Conservation (phyloP, 2,113 vertebrate genomes). For the Clarias gariepinus region DNA sequence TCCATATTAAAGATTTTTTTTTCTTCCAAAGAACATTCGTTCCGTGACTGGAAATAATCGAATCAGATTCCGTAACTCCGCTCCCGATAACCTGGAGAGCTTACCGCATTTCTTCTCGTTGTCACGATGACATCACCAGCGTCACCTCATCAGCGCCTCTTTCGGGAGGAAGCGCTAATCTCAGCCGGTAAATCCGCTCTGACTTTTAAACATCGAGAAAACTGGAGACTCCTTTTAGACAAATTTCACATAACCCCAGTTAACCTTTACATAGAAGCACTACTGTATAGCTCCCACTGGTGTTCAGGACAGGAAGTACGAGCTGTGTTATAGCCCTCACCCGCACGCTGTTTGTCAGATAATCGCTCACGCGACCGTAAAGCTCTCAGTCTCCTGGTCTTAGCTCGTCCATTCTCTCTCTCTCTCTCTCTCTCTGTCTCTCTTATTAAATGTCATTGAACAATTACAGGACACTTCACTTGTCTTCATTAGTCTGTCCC, state of each 20-base stretch:
- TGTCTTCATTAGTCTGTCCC: not conserved
- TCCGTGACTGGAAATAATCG: not conserved
- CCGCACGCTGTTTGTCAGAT: not conserved
- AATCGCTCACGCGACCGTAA: conserved; percentile 57
- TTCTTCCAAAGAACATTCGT: not conserved
- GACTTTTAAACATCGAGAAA: not conserved
- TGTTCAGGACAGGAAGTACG: not conserved
- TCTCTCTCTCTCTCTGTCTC: not conserved
- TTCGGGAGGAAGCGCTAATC: not conserved
- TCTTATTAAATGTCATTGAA: conserved; percentile 38
- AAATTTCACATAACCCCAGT: not conserved
- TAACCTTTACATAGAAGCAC: not conserved
- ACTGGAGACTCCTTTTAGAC: not conserved
- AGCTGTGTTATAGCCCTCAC: too few relatives aligned
- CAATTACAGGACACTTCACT: conserved; percentile 24
- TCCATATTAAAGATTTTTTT: not conserved
- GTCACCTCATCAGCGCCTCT: not conserved
- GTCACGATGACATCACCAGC: not conserved
- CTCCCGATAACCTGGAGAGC: not conserved
- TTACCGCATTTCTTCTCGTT: not conserved
- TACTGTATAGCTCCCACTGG: not conserved
- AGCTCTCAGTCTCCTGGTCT: conserved; percentile 17
- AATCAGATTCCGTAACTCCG: not conserved
- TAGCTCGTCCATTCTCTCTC: not conserved
- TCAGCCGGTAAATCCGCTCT: not conserved